Conservation (phyloP, 2,888 invertebrate species). For the Drosophila picticornis region DNA sequence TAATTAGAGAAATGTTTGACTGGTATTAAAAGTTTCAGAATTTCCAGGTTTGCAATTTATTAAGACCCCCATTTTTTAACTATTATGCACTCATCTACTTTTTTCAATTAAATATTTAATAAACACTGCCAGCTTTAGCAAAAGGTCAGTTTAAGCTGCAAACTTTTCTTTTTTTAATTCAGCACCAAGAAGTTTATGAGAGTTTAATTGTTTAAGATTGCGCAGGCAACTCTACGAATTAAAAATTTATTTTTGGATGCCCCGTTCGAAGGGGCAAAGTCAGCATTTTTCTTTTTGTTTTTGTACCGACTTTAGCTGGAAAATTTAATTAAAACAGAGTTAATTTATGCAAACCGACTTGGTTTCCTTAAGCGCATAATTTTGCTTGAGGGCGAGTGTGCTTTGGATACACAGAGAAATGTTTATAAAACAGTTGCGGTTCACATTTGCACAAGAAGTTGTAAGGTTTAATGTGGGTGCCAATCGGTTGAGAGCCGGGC, state of each 20-base stretch:
- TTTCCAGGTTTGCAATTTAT: neutral
- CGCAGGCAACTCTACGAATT: slow-evolving; percentile 31
- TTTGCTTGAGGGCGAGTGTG: slow-evolving; percentile 13
- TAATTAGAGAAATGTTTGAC: neutral
- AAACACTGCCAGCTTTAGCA: neutral
- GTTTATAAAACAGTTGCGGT: slow-evolving; percentile 37
- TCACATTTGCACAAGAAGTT: slow-evolving; percentile 28
- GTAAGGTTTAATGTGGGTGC: slow-evolving; percentile 33
- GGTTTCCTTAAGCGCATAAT: slow-evolving; percentile 30
- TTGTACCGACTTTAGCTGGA: slow-evolving; percentile 8
- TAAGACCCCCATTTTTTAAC: neutral
- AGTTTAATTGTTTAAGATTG: slow-evolving; percentile 49
- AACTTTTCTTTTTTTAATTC: neutral
- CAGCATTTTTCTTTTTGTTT: neutral
- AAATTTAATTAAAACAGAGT: slow-evolving; percentile 75
- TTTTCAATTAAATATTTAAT: slow-evolving; percentile 4
- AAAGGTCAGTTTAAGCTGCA: slow-evolving; percentile 10
- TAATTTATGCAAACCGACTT: slow-evolving; percentile 48
- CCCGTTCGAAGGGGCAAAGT: slow-evolving; percentile 10
- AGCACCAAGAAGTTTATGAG: slow-evolving; percentile 14
- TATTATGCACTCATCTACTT: neutral
- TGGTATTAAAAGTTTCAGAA: neutral
- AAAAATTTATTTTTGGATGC: slow-evolving; percentile 38
- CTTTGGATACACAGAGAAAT: slow-evolving; percentile 2
- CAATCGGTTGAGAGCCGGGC: slow-evolving; percentile 25